Conservation (phyloP, 2,888 invertebrate genomes). For the Poecilus cupreus region DNA sequence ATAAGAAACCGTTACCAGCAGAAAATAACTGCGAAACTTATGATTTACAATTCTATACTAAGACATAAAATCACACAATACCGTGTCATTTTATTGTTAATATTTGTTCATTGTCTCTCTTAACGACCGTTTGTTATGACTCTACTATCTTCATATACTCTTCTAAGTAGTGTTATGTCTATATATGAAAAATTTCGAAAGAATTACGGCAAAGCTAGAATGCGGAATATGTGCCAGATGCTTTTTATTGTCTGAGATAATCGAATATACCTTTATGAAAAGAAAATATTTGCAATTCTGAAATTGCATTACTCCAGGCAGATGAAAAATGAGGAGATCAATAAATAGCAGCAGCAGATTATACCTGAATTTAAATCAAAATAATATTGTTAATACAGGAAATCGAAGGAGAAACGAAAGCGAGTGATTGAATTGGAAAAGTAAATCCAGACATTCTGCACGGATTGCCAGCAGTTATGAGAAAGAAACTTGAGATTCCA, state of each 20-base stretch:
- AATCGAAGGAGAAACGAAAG: not conserved
- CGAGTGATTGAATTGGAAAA: constrained; percentile 21
- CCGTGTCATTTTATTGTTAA: constrained; percentile 38
- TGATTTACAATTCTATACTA: not conserved
- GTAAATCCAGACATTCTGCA: constrained; percentile 27
- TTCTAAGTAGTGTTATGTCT: constrained; percentile 2
- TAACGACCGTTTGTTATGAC: constrained; percentile 30
- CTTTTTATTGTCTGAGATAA: constrained; percentile 9
- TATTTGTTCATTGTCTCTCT: constrained; percentile 33
- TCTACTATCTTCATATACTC: not conserved
- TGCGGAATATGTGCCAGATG: not conserved
- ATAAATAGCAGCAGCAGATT: not conserved
- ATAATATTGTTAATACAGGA: constrained; percentile 1
- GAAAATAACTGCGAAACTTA: constrained; percentile 4
- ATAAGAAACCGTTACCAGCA: constrained; percentile 14
- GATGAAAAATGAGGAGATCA: constrained; percentile 15
- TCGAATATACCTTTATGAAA: constrained; percentile 15
- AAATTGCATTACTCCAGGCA: constrained; percentile 4
- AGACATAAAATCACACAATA: constrained; percentile 22
- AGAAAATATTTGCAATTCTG: constrained; percentile 17
- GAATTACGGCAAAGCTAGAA: not conserved
- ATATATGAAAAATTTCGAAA: not conserved
- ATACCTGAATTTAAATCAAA: constrained; percentile 10
- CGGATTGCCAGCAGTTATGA: constrained; percentile 23
- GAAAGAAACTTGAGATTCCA: constrained; percentile 30